These are phyloP conservation scores for Protosalanx chinensis DNA, from an alignment of 2,797 vertebrate species.

Conservation along the genomic window DNA sequence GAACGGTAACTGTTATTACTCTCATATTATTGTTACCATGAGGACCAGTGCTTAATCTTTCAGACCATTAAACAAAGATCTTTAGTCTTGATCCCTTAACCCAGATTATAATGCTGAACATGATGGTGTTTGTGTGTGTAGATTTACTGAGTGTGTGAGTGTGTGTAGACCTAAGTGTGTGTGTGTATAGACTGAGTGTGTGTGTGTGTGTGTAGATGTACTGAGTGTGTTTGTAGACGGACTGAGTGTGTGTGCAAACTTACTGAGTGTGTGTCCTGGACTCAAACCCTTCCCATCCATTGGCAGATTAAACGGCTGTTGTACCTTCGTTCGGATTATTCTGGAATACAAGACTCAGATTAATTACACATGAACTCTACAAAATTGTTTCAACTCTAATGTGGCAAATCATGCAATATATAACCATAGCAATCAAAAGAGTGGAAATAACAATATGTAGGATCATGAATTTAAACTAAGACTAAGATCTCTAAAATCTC, in stretches of 20 bases:
- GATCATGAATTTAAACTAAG: no score
- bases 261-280: constrained; percentile 86
- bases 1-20: constrained; percentile 8
- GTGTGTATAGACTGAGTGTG: no score
- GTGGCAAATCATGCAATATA: no score
- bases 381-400: no score
- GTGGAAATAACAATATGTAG: no score
- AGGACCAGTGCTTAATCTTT: constrained; percentile 37
- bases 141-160: constrained; percentile 11
- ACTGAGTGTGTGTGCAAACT: constrained; percentile 54
- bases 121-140: not conserved
- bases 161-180: no score
- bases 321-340: constrained; percentile 92
- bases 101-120: constrained; percentile 8
- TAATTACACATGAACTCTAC: no score
- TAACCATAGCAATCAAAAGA: no score
- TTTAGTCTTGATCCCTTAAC: constrained; percentile 45
- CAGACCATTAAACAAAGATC: constrained; percentile 28
- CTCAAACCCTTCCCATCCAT: constrained; percentile 86
- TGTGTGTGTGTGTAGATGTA: not conserved
- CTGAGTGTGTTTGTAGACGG: no score
- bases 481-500: no score
- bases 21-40: constrained; percentile 14
- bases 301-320: constrained; percentile 88
- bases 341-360: constrained; percentile 54